Conservation (phyloP, 2,888 invertebrate species). For the Drosophila longiperda region DNA sequence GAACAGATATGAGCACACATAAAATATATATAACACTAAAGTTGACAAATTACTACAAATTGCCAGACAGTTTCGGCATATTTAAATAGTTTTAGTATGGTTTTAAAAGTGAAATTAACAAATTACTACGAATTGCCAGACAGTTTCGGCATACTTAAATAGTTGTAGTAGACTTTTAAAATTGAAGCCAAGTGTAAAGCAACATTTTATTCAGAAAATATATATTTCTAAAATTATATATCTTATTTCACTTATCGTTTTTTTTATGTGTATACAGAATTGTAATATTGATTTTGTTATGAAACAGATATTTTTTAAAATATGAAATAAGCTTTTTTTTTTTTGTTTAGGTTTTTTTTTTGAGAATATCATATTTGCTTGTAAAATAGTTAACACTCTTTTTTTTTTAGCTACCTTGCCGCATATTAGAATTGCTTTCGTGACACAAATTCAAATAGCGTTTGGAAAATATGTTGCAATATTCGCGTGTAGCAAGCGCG, state of each 20-base stretch:
- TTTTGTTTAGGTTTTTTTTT: neutral
- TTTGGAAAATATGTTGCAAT: neutral
- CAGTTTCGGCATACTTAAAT: too few species aligned
- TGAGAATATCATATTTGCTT: neutral
- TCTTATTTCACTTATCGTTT: too few species aligned
- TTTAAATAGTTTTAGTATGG: too few species aligned
- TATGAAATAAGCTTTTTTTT: too few species aligned
- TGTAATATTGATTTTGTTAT: too few species aligned
- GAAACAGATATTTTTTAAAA: too few species aligned
- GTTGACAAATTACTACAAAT: neutral
- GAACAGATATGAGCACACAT: constrained; percentile 3
- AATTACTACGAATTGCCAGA: neutral
- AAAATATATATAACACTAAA: neutral
- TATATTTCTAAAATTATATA: too few species aligned
- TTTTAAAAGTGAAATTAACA: neutral
- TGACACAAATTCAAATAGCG: constrained; percentile 1
- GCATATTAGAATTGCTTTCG: neutral
- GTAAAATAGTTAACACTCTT: neutral
- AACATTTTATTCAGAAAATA: neutral
- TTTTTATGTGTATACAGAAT: too few species aligned
- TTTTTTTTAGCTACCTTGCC: neutral
- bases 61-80: neutral
- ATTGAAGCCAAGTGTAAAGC: neutral
- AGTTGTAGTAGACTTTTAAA: neutral
- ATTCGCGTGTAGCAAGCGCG: constrained; percentile 6